Evolutionary conservation across 2,888 invertebrate species (phyloP), one percentile per base, ranked within the genome.

Genomic region (Drosophila greeni): DNA sequence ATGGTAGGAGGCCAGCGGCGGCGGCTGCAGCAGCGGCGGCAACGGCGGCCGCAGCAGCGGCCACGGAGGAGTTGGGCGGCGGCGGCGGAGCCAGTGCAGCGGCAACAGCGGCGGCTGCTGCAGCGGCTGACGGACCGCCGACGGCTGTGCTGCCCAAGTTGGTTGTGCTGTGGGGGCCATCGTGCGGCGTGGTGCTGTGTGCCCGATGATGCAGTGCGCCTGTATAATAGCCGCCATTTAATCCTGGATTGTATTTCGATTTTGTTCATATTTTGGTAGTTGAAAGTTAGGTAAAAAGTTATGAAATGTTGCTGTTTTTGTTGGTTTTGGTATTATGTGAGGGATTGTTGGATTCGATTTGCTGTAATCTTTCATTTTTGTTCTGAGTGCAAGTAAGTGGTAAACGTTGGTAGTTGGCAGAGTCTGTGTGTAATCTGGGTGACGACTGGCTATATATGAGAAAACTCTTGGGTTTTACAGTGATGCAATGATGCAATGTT

Each of bases 111-210:
- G 54, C 72, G 24, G 76, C 62, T 62, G 66, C 66, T 58, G 59
- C 72, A 54, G 53, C 45, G 14, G 45, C 45, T 47, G 45, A 47
- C 31, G 55, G 51, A 37, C 55, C 55, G 55, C 51, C 55, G 36
- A 36, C 55, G 55, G 51, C 55, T 37, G 55, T 66, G 77, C 78
- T 66, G 75, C 82, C 86, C 56, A 79, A 66, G 75, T 75, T 79
- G 73, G 79, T 80, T 78, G 79, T 80, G 83, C 79, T 80, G 69
- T 80, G 79, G 67, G 79, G 79, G 49, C 79, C 94, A 91, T 91
- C 95, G 89, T 93, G 93, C 81, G 93, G 92, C 90, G 95, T 95
- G 89, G 95, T 95, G 90, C 95, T 95, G 91, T 95, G 95, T 86
- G 95, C 95, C 90, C 81, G 81, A 73, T 95, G 95, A 91, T 95